Percentiles rank a stretch among this genome's conserved stretches.
Conservation (phyloP, 2,797 vertebrate species). For the Cetoscarus ocellatus region DNA sequence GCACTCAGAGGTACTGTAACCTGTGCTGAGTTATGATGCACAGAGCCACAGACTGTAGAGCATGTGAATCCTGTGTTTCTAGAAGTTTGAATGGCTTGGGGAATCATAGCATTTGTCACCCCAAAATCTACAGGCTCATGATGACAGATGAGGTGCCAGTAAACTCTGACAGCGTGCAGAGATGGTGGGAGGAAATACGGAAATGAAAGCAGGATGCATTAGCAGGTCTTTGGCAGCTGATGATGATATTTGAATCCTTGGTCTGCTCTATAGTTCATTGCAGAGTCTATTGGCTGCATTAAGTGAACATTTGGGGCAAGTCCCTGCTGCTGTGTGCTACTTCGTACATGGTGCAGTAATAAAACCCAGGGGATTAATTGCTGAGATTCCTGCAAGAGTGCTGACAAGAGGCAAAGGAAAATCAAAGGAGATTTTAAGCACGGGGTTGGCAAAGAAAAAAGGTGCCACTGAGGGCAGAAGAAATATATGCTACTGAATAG, state of each 20-base stretch:
- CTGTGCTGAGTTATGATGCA: constrained; percentile 23
- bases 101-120: constrained; percentile 15
- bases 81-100: constrained; percentile 59
- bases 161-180: constrained; percentile 32
- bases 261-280: constrained; percentile 13
- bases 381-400: constrained; percentile 13
- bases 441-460: constrained; percentile 1
- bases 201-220: constrained; percentile 6
- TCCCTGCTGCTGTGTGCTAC: constrained; percentile 35
- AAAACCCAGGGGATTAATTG: constrained; percentile 26
- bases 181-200: constrained; percentile 14
- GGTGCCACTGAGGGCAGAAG: not conserved
- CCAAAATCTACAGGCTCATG: constrained; percentile 20
- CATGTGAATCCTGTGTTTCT: constrained; percentile 14
- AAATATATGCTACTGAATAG: not conserved
- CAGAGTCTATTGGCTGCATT: constrained; percentile 36
- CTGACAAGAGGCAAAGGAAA: constrained; percentile 10
- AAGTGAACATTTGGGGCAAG: constrained; percentile 30
- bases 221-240: constrained; percentile 19
- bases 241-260: constrained; percentile 18
- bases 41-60: constrained; percentile 11
- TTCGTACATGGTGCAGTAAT: constrained; percentile 35
- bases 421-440: not conserved
- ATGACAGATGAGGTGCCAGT: constrained; percentile 38
- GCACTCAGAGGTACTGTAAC: constrained; percentile 74